Base-by-base conservation (phyloP, 2,888 invertebrate genomes). In the Zelleria hepariella region DNA sequence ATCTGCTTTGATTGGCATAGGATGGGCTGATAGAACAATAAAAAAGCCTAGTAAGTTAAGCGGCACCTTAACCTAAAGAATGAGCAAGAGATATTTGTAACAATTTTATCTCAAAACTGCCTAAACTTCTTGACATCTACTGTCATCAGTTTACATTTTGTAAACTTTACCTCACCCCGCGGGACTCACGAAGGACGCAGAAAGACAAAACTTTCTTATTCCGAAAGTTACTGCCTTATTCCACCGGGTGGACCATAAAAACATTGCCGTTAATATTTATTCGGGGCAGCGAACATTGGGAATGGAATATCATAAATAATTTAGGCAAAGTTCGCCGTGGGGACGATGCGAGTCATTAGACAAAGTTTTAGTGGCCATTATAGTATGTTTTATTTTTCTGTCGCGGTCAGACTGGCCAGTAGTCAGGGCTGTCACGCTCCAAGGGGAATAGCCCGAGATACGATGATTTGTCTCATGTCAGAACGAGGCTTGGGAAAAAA, bases 301-400 rank as follows among this genome's bases (percentile, higher is more conserved):
- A 63, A 66, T 65, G 66, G 72, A 73, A 75, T 75, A 77, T 77
- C 72, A 78, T 78, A 80, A 79, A 80, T 81, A 82, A 78, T 80
- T 75, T 75, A 78, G 74, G 69, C 69, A 70, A 77, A 77, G 69
- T 78, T 72, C 68, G 49, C 47, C 65, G 68, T 74, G 70, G 77
- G 80, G 78, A 73, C 80, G 70, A 75, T 66, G 72, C 65, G 78
- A 78, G 32, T 80, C 82, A 82, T 82, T 82, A 82, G 77, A 79
- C 78, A 81, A 80, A 55, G 81, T 82, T 80, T 81, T 82, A 82
- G 81, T 78, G 77, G 77, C 81, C 75, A 81, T 82, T 81, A 81
- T 73, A 60, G 75, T 65, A 68, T 74, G 78, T 77, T 51, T 60
- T 57, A 52, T 60, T 48, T 59, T 42, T 55, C 27, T 60, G 60